A percentile compares a stretch with the other conserved stretches of the same genome.
phyloP scores from a whole-genome alignment of 2,113 vertebrate genomes.

The Gorsachius goisagi region DNA sequence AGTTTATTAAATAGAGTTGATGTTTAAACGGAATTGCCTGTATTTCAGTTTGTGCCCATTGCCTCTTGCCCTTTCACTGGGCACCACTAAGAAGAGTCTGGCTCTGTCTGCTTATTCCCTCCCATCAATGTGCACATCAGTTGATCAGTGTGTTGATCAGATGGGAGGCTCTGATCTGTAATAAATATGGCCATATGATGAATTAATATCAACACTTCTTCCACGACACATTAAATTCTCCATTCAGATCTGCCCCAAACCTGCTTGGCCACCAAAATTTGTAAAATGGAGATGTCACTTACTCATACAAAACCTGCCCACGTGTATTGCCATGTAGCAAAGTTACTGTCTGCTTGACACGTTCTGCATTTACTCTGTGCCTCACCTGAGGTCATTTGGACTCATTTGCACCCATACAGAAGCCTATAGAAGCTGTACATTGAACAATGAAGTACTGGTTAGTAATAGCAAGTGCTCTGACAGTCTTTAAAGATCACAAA shows the following conservation, averaged over 20 bases:
- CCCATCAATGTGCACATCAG: accelerated
- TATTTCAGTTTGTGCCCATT: neutral
- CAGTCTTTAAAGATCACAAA: neutral
- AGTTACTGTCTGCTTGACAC: neutral
- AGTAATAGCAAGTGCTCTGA: neutral
- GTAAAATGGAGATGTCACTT: neutral
- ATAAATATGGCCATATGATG: neutral
- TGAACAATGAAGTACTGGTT: neutral
- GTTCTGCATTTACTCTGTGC: neutral
- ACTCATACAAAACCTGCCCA: neutral
- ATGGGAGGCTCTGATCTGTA: neutral
- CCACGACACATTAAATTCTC: neutral
- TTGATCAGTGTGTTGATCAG: neutral
- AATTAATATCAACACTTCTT: neutral
- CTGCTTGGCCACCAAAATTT: neutral
- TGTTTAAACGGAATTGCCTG: neutral
- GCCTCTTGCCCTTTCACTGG: neutral
- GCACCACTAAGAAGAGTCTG: neutral
- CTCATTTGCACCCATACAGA: neutral
- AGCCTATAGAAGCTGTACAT: neutral
- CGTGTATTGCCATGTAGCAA: neutral
- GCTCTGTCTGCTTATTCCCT: neutral
- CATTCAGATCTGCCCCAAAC: neutral
- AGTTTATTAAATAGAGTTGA: neutral
- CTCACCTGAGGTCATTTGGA: neutral